Evolutionary conservation across 2,113 vertebrate genomes (phyloP), one percentile per base, ranked within the genome.

Genomic region (Rhegmatorhina hoffmannsi): DNA sequence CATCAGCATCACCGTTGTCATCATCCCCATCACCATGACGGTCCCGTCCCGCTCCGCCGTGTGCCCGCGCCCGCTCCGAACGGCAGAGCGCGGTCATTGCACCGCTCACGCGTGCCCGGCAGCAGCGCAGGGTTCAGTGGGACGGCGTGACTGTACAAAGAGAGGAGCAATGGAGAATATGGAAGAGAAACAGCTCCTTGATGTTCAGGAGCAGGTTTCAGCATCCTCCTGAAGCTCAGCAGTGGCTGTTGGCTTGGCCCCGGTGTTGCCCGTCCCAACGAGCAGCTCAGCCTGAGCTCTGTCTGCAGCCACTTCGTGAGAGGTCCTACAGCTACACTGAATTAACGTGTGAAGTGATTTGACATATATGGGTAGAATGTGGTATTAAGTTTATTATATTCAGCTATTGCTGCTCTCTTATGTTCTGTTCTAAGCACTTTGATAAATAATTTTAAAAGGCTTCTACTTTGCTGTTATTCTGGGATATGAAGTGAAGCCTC

Each of bases 21-120:
- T 7, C 59, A 17, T 1, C 55, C 14, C 3, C 33, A 46, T 1
- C 52, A 31, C 1, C 23, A 6, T 1, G 44, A 5, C 34, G 44
- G n/a, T 24, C 40, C 56, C 26, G n/a, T 43, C 56, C 56, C 53
- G 31, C 60, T 24, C 60, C 46, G 11, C 3, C 13, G 60, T 20
- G 62, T 20, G 52, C 5, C 34, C 3, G 58, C 3, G 17, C 38
- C 81, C 24, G 36, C 3, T 43, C 40, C 40, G 40, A 43, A 10
- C 40, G 40, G 40, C 40, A 43, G 40, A 43, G 40, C 40, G 40
- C 40, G 40, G 40, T 43, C 14, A 43, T 43, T 43, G 40, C 40
- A 14, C 40, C 40, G 40, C 40, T 43, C 52, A 6, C 52, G 8
- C 8, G 52, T 53, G 52, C 9, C 31, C 44, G 14, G 44, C 60